Base-by-base conservation (phyloP, 23 tunicate species). In the Ascidia mentula region DNA sequence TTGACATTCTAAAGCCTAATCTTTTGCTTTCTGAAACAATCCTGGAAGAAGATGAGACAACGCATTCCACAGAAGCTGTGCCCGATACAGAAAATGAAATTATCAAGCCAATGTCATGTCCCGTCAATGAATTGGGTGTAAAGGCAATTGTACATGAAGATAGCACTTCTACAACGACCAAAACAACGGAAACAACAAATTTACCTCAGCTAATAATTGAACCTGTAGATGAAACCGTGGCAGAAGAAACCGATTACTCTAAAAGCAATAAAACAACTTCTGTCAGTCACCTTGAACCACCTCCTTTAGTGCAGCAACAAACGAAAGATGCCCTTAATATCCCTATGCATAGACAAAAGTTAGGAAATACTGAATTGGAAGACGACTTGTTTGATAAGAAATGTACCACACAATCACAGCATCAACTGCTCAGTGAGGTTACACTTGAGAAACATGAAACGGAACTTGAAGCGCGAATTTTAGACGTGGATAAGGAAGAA, bases 21-120 rank as follows among this genome's bases (percentile, higher is more conserved):
- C 76, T 83, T 4, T 46, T 89, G 37, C 40, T 89, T 12, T 74
- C 88, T 61, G 85, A 83, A 59, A 83, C 95, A 9, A 89, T 89
- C 32, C 70, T 40, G 31, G 95, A 89, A 74, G 95, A 83, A 73
- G 95, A 89, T 69, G 93, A 88, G 78, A 84, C 77, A 35, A 40
- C 17, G 28, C 0, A n/a, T 40, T 36, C 33, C 28, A n/a, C 32
- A 15, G 45, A 36, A 31, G 74, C 35, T 1, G 32, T 74, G n/a
- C n/a, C 73, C 17, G 24, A 40, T 6, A 5, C 65, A 20, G 28
- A 26, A 53, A 53, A 53, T 3, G 13, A 53, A 53, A 9, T 28
- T 26, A 1, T 53, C 2, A 9, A 6, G 65, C 65, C 22, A 1
- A 3, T 53, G 22, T 3, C 22, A 6, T 1, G 2, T 20, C 65